Evolutionary conservation across 2,888 invertebrate genomes (phyloP).

Genomic region (Molorchus minor): DNA sequence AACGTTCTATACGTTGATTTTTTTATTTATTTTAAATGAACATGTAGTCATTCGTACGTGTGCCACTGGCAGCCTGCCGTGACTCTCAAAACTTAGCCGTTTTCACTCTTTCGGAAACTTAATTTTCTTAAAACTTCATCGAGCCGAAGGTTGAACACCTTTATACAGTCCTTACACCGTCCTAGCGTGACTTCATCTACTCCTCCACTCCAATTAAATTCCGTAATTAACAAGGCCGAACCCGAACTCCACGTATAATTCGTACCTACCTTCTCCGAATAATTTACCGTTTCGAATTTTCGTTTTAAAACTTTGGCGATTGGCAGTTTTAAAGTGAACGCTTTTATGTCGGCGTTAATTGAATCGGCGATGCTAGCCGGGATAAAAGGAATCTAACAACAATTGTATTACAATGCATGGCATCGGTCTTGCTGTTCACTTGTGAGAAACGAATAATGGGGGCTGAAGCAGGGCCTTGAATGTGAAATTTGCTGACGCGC

Average conservation of each 20-base stretch:
- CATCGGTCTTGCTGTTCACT: too few species aligned
- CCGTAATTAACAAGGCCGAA: conserved; percentile 47
- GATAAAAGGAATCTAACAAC: background rate
- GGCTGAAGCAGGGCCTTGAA: too few species aligned
- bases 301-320: conserved; percentile 23
- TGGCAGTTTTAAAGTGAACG: conserved; percentile 24
- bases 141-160: conserved; percentile 45
- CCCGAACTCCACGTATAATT: conserved; percentile 21
- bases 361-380: background rate
- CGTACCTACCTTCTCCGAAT: conserved; percentile 16
- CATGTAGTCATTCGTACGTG: too few species aligned
- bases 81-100: background rate
- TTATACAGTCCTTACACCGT: conserved; percentile 15
- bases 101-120: conserved; percentile 13
- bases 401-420: too few species aligned
- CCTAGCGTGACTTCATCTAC: conserved; percentile 48
- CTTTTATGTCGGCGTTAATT: conserved; percentile 16
- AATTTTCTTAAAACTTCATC: conserved; percentile 18
- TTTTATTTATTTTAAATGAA: too few species aligned
- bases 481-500: too few species aligned
- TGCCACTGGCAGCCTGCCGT: background rate
- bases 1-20: too few species aligned
- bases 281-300: background rate
- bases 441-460: too few species aligned
- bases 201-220: conserved; percentile 51